phyloP scores from a whole-genome alignment of 2,888 invertebrate genomes.

The Temnothorax ravouxi region DNA sequence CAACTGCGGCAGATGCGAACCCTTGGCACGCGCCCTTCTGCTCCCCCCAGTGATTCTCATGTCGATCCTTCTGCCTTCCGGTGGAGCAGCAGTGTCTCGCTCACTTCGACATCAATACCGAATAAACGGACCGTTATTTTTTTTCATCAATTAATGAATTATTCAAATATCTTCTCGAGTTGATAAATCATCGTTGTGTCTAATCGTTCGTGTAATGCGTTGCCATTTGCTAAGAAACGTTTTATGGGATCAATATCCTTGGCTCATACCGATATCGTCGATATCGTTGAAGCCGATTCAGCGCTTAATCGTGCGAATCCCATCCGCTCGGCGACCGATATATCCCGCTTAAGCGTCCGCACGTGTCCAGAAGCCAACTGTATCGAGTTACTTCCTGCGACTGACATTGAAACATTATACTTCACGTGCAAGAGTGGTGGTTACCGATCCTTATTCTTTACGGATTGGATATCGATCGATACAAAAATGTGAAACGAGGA shows the following conservation, averaged over 20 bases:
- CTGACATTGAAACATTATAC: constrained; percentile 78
- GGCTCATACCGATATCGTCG: neutral
- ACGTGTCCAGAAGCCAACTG: constrained; percentile 79
- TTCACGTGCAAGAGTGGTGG: constrained; percentile 65
- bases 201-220: neutral
- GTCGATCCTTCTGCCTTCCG: constrained; percentile 13
- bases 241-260: constrained; percentile 3
- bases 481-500: constrained; percentile 27
- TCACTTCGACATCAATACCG: no score
- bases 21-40: constrained; percentile 85
- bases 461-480: constrained; percentile 51
- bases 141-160: neutral
- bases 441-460: constrained; percentile 72
- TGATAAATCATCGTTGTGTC: neutral
- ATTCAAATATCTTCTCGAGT: neutral
- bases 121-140: neutral
- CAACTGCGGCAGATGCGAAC: constrained; percentile 84
- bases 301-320: constrained; percentile 58
- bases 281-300: neutral
- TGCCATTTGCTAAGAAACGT: neutral
- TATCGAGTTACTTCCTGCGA: constrained; percentile 80
- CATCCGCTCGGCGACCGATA: constrained; percentile 50
- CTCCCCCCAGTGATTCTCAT: constrained; percentile 80
- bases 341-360: constrained; percentile 70
- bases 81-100: neutral